Conservation (phyloP, 2,797 vertebrate species). For the Mormyrops boulengeri region DNA sequence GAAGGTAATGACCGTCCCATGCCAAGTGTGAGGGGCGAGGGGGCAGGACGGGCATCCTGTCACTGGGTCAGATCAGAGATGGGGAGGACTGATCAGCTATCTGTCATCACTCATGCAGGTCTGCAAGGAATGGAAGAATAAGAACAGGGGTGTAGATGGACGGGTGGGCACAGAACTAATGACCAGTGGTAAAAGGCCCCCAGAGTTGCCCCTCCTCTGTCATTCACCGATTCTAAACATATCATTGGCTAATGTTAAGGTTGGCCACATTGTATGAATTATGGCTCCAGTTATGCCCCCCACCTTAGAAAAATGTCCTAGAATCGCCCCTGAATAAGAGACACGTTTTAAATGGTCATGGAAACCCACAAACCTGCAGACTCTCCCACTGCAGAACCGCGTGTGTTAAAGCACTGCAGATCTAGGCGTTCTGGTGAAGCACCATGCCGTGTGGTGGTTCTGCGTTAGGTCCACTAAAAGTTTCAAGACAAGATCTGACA, state of each 20-base stretch:
- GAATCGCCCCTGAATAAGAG: neutral
- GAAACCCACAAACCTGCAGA: neutral
- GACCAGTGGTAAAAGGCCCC: neutral
- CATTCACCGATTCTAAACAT: neutral
- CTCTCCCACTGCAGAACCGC: neutral
- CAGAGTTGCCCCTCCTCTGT: neutral
- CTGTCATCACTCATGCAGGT: too few species aligned
- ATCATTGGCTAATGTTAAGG: neutral
- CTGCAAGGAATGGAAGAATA: neutral
- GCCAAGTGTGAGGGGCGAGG: neutral
- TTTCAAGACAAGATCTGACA: neutral
- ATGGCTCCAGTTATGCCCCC: neutral
- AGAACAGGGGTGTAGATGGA: neutral
- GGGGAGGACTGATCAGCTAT: neutral
- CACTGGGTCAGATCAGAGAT: neutral
- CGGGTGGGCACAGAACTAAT: neutral
- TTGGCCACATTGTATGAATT: neutral
- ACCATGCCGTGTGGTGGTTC: neutral
- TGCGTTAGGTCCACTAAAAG: neutral
- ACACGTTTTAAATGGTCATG: neutral
- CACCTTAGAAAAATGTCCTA: neutral
- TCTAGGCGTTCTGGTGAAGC: neutral
- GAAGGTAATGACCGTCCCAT: neutral
- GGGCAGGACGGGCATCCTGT: neutral
- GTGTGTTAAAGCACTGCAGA: neutral